Percentiles rank a stretch among this genome's conserved stretches.
phyloP scores from a whole-genome alignment of 2,888 invertebrate genomes.

The Pandemis heparana region DNA sequence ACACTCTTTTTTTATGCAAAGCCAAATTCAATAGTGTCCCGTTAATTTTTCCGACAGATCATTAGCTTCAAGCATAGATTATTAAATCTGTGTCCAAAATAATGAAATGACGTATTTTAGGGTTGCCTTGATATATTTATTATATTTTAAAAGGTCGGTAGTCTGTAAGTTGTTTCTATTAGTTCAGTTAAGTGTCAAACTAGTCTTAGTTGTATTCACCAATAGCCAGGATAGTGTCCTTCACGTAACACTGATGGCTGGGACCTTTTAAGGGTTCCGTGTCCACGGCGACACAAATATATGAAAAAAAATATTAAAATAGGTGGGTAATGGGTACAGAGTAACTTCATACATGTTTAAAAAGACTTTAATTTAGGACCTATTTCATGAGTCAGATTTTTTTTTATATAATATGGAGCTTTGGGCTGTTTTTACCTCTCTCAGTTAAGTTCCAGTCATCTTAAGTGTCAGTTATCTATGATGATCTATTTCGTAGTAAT shows the following conservation, averaged over 20 bases:
- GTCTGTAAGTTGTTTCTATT: conserved; percentile 5
- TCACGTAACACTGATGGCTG: background rate
- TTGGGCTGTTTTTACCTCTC: no score
- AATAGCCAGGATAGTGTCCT: background rate
- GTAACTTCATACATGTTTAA: background rate
- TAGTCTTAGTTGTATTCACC: conserved; percentile 32
- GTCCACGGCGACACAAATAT: no score
- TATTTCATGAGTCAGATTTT: no score
- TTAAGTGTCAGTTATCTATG: no score
- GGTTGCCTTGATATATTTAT: conserved; percentile 10
- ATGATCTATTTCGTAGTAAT: no score
- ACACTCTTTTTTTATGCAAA: no score
- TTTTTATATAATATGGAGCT: no score
- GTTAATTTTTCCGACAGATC: no score
- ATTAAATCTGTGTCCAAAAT: conserved; percentile 8
- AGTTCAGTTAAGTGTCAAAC: conserved; percentile 32
- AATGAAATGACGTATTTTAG: background rate
- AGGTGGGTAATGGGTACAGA: background rate
- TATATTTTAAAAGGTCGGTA: conserved; percentile 1
- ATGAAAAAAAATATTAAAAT: no score
- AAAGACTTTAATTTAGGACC: no score
- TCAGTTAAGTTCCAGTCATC: no score
- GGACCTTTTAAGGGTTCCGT: background rate
- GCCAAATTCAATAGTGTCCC: no score
- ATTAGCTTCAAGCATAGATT: background rate